Conservation (phyloP, 1,140 invertebrate species). For the Drosophila sulfurigaster region DNA sequence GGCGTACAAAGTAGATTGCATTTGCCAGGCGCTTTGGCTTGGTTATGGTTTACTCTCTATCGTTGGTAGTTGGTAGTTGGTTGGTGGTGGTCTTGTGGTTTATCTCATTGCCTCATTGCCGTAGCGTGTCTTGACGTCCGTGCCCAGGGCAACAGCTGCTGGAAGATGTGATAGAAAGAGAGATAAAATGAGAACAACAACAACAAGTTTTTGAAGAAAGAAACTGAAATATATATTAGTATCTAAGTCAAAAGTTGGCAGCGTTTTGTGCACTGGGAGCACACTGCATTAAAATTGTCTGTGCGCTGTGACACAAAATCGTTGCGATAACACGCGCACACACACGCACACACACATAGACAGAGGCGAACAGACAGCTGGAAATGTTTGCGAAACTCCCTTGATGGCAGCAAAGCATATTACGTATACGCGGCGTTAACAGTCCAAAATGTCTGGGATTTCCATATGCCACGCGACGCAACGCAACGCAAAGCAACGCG, state of each 20-base stretch:
- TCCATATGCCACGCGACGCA: constrained; percentile 1
- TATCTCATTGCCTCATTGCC: constrained; percentile 44
- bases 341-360: background rate
- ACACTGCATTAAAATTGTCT: constrained; percentile 29
- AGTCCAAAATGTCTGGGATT: constrained; percentile 26
- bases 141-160: constrained; percentile 41
- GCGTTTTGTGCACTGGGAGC: constrained; percentile 1
- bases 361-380: constrained; percentile 5
- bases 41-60: constrained; percentile 12
- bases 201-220: background rate
- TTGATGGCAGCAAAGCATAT: constrained; percentile 32
- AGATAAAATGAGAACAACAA: background rate
- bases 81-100: constrained; percentile 8
- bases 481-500: no score
- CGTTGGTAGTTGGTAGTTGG: background rate
- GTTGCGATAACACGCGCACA: constrained; percentile 19
- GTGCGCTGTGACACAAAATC: constrained; percentile 41
- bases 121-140: constrained; percentile 17
- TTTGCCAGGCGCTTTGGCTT: constrained; percentile 16
- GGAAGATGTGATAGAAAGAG: background rate
- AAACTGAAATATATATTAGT: constrained; percentile 42
- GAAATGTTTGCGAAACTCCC: constrained; percentile 42
- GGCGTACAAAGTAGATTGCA: constrained; percentile 39
- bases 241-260: constrained; percentile 15
- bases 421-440: constrained; percentile 65